Evolutionary conservation across 2,888 invertebrate genomes (phyloP).

Genomic region (Lamproptera curius): DNA sequence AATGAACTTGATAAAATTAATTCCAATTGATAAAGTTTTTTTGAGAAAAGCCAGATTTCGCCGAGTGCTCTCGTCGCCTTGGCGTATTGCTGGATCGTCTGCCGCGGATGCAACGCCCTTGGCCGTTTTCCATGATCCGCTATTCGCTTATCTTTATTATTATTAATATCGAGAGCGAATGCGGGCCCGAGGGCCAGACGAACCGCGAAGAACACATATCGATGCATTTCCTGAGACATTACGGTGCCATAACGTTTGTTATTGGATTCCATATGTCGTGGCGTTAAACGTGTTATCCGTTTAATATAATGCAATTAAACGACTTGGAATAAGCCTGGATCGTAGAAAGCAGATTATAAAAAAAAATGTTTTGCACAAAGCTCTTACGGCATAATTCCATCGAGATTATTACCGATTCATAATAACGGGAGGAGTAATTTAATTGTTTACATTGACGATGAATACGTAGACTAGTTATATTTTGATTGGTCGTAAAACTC

Average conservation of each 20-base stretch:
- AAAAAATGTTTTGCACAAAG: neutral
- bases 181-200: conserved; percentile 39
- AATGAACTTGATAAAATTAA: no score
- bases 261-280: conserved; percentile 1
- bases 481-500: neutral
- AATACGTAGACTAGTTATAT: neutral
- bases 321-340: neutral
- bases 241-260: neutral
- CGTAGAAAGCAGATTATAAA: neutral
- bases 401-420: no score
- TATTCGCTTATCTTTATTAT: conserved; percentile 40
- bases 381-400: neutral
- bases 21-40: no score
- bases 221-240: conserved; percentile 10
- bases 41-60: conserved; percentile 26
- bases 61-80: conserved; percentile 17
- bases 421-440: neutral
- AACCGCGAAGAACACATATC: conserved; percentile 19
- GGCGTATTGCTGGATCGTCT: conserved; percentile 12
- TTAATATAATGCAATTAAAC: conserved; percentile 5
- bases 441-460: neutral
- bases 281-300: neutral
- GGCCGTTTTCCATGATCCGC: conserved; percentile 45
- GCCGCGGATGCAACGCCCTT: conserved; percentile 44
- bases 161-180: conserved; percentile 45